These are phyloP conservation scores for Diaphora mendica DNA, from an alignment of 2,888 invertebrate species.

Conservation along the genomic window DNA sequence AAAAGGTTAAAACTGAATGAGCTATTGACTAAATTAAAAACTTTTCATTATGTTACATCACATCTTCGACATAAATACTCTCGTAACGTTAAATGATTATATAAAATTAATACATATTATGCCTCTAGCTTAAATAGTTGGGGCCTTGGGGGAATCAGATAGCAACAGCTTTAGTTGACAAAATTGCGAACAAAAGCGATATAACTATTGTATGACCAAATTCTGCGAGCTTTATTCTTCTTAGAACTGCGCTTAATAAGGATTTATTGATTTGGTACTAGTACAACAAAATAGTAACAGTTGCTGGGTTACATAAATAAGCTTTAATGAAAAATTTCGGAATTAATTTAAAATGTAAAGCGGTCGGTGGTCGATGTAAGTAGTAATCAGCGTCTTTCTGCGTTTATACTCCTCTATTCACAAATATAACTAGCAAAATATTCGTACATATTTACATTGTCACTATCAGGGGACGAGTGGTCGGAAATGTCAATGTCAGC, in stretches of 20 bases:
- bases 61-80: neutral
- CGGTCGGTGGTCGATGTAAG: no score
- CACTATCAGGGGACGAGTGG: neutral
- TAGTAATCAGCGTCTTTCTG: neutral
- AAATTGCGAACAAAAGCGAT: neutral
- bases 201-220: neutral
- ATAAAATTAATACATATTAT: neutral
- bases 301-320: no score
- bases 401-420: neutral
- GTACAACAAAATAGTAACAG: neutral
- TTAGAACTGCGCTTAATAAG: neutral
- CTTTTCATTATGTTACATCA: neutral
- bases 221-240: neutral
- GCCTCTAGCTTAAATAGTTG: neutral
- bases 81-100: neutral
- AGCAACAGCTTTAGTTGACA: neutral
- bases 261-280: neutral
- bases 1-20: neutral
- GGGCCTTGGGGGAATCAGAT: neutral
- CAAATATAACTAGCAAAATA: neutral
- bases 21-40: neutral
- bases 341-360: no score
- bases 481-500: constrained; percentile 21
- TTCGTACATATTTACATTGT: neutral
- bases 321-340: no score